Evolutionary conservation across 2,113 vertebrate genomes (phyloP), one percentile per base, ranked within the genome.

Genomic region (Myocastor coypus): DNA sequence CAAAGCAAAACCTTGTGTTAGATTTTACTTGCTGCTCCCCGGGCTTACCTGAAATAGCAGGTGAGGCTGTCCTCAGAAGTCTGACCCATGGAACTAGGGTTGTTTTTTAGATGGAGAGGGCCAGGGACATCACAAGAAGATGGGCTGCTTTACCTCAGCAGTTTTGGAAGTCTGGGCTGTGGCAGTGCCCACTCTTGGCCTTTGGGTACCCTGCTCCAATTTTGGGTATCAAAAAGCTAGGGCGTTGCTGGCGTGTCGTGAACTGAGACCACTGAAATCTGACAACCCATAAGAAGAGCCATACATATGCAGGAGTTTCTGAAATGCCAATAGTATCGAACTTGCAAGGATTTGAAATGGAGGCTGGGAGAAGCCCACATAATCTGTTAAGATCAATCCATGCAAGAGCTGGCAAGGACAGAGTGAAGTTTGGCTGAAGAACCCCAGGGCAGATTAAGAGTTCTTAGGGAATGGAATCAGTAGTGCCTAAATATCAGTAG

Each of bases 111-210:
- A 46, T 46, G 0, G 52, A 13, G 57, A 28, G 42, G 63, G 30
- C 71, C 64, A 30, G 34, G 34, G 9, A 50, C 61, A 2, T 32
- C 59, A 52, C n/a, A 64, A 50, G 37, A 24, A 12, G 11, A 22
- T 12, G 46, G 22, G 24, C 68, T 46, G 28, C 22, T 26, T 17
- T 22, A 14, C 20, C 3, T 8, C 13, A 59, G 26, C 2, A 24
- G 8, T 46, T 52, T 52, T 46, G 80, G 26, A 55, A 32, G 10
- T 8, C 26, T 59, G 42, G 69, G 52, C 1, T 64, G 68, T 30
- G 63, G 12, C 22, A 4, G 20, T 6, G 32, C 20, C n/a, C 5
- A 50, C 16, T 2, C 68, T 17, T 1, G 20, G n/a, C 1, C 8
- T 24, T 34, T 63, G 61, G 24, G 16, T 57, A 16, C 55, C 17